Evolutionary conservation across 2,888 invertebrate genomes (phyloP).

Genomic region (Drosophila percnosoma): DNA sequence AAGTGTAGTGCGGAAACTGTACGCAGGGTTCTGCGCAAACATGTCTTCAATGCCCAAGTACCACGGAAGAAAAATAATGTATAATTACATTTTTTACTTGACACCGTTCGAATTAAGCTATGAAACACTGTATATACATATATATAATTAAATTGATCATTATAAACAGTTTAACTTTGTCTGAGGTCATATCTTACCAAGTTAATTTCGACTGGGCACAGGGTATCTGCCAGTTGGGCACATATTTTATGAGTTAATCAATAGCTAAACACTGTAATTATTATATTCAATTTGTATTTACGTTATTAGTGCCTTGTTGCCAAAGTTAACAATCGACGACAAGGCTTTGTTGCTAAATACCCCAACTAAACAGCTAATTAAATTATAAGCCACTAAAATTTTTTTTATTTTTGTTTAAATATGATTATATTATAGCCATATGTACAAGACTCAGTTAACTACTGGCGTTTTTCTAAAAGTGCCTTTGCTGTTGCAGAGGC

Average conservation of each 20-base stretch:
- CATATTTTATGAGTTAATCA: background rate
- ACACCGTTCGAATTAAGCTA: too few species aligned
- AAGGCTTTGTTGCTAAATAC: constrained; percentile 31
- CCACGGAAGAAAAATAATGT: too few species aligned
- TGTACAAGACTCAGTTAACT: background rate
- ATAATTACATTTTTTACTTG: too few species aligned
- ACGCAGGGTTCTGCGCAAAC: too few species aligned
- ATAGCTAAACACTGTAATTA: background rate
- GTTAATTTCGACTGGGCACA: background rate
- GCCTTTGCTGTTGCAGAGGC: background rate
- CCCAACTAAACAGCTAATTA: background rate
- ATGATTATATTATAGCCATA: background rate
- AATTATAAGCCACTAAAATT: background rate
- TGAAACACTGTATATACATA: background rate
- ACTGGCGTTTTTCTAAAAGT: background rate
- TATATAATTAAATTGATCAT: background rate
- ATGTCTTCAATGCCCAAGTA: too few species aligned
- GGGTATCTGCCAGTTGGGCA: background rate
- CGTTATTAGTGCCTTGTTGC: background rate
- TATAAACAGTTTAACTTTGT: background rate
- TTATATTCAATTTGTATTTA: background rate
- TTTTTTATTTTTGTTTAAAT: too few species aligned
- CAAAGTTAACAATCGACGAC: constrained; percentile 16
- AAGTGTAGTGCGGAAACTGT: too few species aligned
- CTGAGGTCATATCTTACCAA: background rate